phyloP scores from a whole-genome alignment of 2,888 invertebrate species.

The Callinectes sapidus region DNA sequence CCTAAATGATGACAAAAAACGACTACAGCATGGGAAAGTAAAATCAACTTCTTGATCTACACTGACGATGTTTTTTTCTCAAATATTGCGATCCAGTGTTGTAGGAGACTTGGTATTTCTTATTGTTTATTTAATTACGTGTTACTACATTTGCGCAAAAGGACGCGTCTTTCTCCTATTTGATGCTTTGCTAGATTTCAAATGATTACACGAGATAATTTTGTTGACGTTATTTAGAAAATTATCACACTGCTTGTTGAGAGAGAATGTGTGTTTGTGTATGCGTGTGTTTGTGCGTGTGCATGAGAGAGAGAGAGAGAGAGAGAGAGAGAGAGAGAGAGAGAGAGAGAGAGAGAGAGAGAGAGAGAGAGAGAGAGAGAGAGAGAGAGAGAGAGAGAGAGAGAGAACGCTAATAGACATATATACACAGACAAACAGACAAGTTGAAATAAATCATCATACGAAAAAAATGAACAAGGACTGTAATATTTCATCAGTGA shows the following conservation, averaged over 20 bases:
- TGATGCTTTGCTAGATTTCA: too few species aligned
- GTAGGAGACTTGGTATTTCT: background rate
- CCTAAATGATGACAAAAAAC: too few species aligned
- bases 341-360: background rate
- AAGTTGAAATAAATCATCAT: background rate
- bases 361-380: background rate
- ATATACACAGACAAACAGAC: background rate
- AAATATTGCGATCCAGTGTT: background rate
- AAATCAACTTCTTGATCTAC: background rate
- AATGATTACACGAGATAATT: too few species aligned
- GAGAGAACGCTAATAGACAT: background rate
- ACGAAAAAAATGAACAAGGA: background rate
- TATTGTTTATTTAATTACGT: too few species aligned
- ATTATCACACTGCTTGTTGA: background rate
- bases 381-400: slow-evolving; percentile 33
- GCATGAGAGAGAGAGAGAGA: slow-evolving; percentile 31
- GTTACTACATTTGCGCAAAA: too few species aligned
- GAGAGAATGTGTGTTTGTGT: too few species aligned
- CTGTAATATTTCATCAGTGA: background rate
- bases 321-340: slow-evolving; percentile 33
- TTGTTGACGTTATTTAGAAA: too few species aligned
- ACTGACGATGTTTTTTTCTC: background rate
- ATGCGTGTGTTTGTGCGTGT: too few species aligned
- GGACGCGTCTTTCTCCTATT: too few species aligned
- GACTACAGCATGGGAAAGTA: background rate